phyloP scores from a whole-genome alignment of 1,140 invertebrate species.

The Gyrodactylus salaris region DNA sequence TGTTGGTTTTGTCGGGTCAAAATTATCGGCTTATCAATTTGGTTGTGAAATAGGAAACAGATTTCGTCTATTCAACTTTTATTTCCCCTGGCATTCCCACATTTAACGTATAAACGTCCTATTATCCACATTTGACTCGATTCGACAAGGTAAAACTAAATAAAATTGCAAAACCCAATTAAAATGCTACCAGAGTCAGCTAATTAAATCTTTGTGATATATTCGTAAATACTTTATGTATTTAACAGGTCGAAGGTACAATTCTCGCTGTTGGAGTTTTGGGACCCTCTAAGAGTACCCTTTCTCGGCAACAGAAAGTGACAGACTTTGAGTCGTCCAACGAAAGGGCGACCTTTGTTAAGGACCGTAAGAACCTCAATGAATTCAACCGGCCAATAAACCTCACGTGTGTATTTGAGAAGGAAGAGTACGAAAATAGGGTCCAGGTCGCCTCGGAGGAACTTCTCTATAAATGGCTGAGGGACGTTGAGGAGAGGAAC shows the following conservation, averaged over 20 bases:
- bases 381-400: not conserved
- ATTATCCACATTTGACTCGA: no score
- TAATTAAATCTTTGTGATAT: no score
- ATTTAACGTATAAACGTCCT: no score
- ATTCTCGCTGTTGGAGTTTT: not conserved
- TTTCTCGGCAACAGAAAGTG: not conserved
- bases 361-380: not conserved
- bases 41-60: no score
- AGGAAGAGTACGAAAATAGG: not conserved
- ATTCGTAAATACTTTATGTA: no score
- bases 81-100: no score
- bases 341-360: not conserved
- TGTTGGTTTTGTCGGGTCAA: no score
- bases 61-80: no score
- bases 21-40: no score
- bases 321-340: not conserved
- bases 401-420: not conserved
- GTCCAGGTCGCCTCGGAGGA: not conserved
- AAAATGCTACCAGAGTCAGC: no score
- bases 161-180: no score
- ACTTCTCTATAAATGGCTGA: not conserved
- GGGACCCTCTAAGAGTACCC: not conserved
- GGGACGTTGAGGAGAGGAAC: not conserved
- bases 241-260: not conserved
- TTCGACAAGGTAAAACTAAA: no score